phyloP scores from a whole-genome alignment of 2,888 invertebrate genomes.

The Ormyrus thymus region DNA sequence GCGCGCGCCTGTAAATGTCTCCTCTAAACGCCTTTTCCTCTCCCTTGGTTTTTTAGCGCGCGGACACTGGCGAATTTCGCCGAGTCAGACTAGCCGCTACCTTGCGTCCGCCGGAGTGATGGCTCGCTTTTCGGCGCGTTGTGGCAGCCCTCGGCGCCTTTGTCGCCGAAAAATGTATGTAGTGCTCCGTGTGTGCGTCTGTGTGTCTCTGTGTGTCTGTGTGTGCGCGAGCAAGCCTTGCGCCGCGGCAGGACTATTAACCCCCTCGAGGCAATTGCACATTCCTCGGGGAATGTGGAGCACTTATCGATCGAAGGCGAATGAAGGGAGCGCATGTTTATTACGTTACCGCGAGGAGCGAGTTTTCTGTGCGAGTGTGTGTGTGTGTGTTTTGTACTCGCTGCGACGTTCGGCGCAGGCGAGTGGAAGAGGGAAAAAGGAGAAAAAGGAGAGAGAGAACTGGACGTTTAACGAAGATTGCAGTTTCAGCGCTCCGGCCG shows the following conservation, averaged over 20 bases:
- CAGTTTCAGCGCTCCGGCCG: constrained; percentile 24
- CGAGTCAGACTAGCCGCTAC: constrained; percentile 59
- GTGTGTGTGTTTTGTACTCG: neutral
- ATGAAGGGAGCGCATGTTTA: constrained; percentile 57
- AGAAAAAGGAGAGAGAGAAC: neutral
- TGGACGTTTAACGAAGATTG: constrained; percentile 47
- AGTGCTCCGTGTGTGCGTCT: neutral
- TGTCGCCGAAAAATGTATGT: neutral
- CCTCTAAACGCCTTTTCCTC: constrained; percentile 1
- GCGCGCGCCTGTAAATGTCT: neutral
- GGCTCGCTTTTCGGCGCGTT: constrained; percentile 53
- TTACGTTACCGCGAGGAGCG: constrained; percentile 54
- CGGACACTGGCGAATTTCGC: constrained; percentile 42
- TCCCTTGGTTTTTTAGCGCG: constrained; percentile 18
- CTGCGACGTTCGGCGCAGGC: constrained; percentile 1
- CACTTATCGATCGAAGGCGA: constrained; percentile 57
- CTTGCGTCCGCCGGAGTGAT: constrained; percentile 59
- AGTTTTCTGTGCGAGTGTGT: neutral
- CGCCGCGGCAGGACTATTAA: constrained; percentile 45
- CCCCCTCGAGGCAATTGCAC: constrained; percentile 54
- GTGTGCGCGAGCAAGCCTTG: neutral
- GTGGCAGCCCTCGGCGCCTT: no score
- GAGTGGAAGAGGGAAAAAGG: constrained; percentile 32
- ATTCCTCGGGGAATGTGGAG: constrained; percentile 55
- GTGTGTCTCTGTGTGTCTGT: neutral